Base-by-base conservation (phyloP, 2,797 vertebrate genomes). In the Falco rusticolus region DNA sequence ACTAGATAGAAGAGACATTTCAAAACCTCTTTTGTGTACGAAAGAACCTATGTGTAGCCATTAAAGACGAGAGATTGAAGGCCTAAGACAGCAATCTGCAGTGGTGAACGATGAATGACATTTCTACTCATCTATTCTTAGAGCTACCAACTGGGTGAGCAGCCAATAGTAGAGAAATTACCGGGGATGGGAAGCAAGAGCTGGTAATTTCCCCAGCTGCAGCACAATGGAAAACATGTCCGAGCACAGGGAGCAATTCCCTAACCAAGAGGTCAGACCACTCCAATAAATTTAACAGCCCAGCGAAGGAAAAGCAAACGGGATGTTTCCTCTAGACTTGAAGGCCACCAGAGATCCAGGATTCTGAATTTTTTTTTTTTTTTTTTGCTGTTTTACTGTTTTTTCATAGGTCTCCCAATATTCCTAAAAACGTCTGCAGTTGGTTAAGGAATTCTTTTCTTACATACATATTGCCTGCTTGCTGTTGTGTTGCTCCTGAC, bases 31-130 rank as follows among this genome's bases (percentile, higher is more conserved):
- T 68, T 34, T 78, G 71, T 82, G 66, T 74, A 83, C 54, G 61
- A 86, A 78, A 69, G 39, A 83, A 86, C 28, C 77, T 78, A 79
- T 89, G 86, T 60, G 72, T 54, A 78, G 78, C 61, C 77, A 60
- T 86, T 89, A 83, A 83, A 78, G 68, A 69, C 47, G 53, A 85
- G 71, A 74, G 66, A 83, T 41, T 79, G 82, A 89, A 74, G 82
- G 77, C 22, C 71, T 68, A 74, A 78, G 47, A 79, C 72, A 89
- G 82, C 56, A 92, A 82, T 54, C 72, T 89, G 39, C 50, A 59
- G 77, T 14, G 34, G 77, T 50, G 77, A 89, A 89, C 86, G 89
- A 83, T 11, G 81, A 86, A 54, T 64, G 82, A 89, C 71, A 65
- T 69, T 86, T 83, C 72, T 78, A 10, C 82, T 70, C 61, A 28